Evolutionary conservation across 2,113 vertebrate species (phyloP), one percentile per base, ranked within the genome.

Genomic region (Atractosteus spatula): DNA sequence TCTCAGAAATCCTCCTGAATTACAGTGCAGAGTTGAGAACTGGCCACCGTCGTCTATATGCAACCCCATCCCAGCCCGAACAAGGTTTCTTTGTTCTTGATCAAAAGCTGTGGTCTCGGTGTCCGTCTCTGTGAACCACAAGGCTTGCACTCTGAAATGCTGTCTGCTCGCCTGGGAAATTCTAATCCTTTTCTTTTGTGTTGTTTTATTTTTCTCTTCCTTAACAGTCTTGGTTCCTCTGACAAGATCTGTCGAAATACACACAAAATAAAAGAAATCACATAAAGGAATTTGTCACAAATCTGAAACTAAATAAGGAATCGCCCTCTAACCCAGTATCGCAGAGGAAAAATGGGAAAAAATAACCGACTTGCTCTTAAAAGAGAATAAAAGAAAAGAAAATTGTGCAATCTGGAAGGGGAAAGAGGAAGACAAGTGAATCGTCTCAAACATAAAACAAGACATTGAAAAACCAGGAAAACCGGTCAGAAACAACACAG

Each of bases 171-270:
- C 29, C 29, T 2, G 29, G 29, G 29, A 29, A 29, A 29, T 29
- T 29, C 29, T 29, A 29, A 29, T 29, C 29, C 29, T 29, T 29
- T 29, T 29, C 29, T 29, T 29, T 29, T 42, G 42, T 14, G 0
- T n/a, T 3, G 11, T 72, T 45, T 72, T 64, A 13, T 75, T 62
- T 74, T 71, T 61, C 81, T 77, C 78, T 85, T 65, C 78, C 56
- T 81, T 91, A 29, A 44, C 89, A 96, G 95, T 95, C 95, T 92
- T 96, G 95, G 95, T 96, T 96, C 93, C 95, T 96, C 94, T 96
- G 94, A 96, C 91, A 90, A 93, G 90, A 92, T 88, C 90, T 87
- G 85, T 90, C 88, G 75, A 74, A 89, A 82, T 92, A 90, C 87
- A 89, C 91, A 88, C 92, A 51, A 51, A 51, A 51, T 51, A 51